Evolutionary conservation across 1,140 invertebrate genomes (phyloP), one percentile per base, ranked within the genome.

Genomic region (Lanistes nyassanus): DNA sequence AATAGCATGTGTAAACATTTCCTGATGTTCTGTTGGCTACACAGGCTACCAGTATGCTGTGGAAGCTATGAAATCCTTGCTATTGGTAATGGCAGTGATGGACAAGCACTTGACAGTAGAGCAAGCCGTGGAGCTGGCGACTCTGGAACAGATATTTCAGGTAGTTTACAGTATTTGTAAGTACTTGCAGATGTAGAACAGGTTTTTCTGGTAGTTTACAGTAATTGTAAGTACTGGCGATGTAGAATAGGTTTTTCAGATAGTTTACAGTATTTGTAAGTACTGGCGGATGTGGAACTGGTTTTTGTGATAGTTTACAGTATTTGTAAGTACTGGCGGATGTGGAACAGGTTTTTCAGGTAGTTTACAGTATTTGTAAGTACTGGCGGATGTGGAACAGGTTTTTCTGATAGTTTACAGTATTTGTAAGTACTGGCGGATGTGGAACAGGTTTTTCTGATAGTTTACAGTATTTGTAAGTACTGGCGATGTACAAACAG

Each of bases 61-160:
- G 3, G 97, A 98, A 85, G 92, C 94, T n/a, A 85, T 98, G 2
- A 98, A 98, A 90, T 99, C 97, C 13, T 91, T 97, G 29, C 92
- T 99, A 62, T 87, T 99, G 65, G 94, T 95, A 72, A 89, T 95
- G 82, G 95, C 95, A 56, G 92, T 94, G 76, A 91, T 94, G 56
- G 94, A 97, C 80, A 91, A 93, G 84, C 88, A 92, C 75, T 87
- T 99, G 55, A 91, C 89, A 60, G 93, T 96, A 37, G 93, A 96
- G 80, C 92, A 94, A 88, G 96, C 96, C 51, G 95, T 97, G 13
- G 86, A 92, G 75, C 90, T 98, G 26, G 93, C 96, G 1, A 90
- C 95, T 80, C 90, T 99, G 55, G 97, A 99, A 90, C 94, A 95
- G 89, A 93, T 97, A 88, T 97, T 93, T 91, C 95, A 97, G 92